Conservation (phyloP, 2,797 vertebrate species). For the Borostomias antarcticus region DNA sequence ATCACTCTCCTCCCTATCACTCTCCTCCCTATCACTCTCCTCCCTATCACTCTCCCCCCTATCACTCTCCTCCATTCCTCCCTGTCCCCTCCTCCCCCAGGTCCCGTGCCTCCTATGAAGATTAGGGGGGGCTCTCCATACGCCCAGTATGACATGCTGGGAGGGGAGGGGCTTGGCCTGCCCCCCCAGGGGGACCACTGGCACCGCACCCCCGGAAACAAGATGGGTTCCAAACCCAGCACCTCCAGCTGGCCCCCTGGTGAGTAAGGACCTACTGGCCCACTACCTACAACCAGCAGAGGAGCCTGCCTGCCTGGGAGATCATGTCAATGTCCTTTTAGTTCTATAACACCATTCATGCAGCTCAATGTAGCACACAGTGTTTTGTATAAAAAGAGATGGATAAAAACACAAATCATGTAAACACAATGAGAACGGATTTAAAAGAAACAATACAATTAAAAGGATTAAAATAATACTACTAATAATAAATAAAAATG, state of each 20-base stretch:
- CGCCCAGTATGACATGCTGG: slow-evolving; percentile 93
- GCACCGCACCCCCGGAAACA: slow-evolving; percentile 96
- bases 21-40: too few species aligned
- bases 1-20: too few species aligned
- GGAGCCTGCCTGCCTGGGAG: not conserved
- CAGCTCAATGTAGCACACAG: too few species aligned
- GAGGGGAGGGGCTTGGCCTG: slow-evolving; percentile 84
- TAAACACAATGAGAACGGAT: too few species aligned
- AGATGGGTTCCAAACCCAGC: slow-evolving; percentile 90
- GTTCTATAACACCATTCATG: too few species aligned
- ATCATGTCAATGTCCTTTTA: too few species aligned
- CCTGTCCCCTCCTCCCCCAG: slow-evolving; percentile 62
- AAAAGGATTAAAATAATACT: too few species aligned
- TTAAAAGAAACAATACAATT: too few species aligned
- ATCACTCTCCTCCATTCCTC: not conserved
- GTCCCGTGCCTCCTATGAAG: slow-evolving; percentile 92
- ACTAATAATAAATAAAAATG: too few species aligned
- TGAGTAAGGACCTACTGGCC: slow-evolving; percentile 53
- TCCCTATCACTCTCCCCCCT: too few species aligned
- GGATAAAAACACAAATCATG: too few species aligned
- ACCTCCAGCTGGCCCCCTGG: slow-evolving; percentile 98
- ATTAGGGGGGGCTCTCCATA: slow-evolving; percentile 91
- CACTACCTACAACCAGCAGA: not conserved
- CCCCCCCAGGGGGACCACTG: slow-evolving; percentile 89
- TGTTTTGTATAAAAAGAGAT: too few species aligned